Evolutionary conservation across 30 jellyfish, hydroid and myxozoan species (phyloP).

Genomic region (Rhopilema esculentum): DNA sequence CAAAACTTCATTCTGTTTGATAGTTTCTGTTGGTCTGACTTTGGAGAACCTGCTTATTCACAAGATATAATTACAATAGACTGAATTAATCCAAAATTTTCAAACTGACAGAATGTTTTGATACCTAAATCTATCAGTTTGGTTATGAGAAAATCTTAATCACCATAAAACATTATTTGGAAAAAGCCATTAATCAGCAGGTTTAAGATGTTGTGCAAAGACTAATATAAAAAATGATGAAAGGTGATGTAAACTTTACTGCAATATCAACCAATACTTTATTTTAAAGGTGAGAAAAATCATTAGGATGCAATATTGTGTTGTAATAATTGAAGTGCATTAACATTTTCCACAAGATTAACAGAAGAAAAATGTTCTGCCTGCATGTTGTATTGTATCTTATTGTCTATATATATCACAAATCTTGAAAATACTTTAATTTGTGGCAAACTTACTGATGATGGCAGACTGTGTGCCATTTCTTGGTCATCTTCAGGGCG

Average conservation of each 20-base stretch:
- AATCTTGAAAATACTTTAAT: too few species aligned
- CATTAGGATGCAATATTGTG: neutral
- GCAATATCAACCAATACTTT: neutral
- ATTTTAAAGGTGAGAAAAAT: neutral
- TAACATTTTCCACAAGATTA: neutral
- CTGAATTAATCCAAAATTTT: neutral
- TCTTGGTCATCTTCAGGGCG: slow-evolving; percentile 12
- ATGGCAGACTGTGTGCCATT: neutral
- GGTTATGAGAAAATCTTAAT: neutral
- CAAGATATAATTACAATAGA: neutral
- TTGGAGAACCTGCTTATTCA: neutral
- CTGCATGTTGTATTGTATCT: neutral
- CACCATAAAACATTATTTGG: neutral
- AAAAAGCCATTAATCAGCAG: neutral
- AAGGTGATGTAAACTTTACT: neutral
- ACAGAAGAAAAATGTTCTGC: neutral
- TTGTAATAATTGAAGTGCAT: neutral
- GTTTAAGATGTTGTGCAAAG: neutral
- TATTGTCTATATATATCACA: neutral
- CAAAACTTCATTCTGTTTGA: neutral
- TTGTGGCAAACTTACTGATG: neutral
- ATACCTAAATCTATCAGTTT: neutral
- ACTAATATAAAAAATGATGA: neutral
- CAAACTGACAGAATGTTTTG: neutral
- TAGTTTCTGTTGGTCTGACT: neutral